Base-by-base conservation (phyloP, 2,113 vertebrate genomes). In the Protomyctophum bolini region DNA sequence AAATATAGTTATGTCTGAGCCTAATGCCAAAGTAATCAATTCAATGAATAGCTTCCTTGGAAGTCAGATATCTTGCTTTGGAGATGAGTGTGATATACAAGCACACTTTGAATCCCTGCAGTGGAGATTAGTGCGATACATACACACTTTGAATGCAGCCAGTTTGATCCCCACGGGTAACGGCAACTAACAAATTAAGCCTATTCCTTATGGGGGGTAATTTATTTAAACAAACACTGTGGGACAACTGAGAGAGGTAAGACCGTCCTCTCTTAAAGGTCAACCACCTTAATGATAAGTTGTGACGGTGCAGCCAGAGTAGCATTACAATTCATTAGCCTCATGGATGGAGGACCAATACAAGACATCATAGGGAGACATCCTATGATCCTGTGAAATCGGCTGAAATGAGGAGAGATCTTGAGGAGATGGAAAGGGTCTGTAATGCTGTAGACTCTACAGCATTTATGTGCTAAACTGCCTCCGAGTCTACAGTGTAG, bases 121-220 rank as follows among this genome's bases (percentile, higher is more conserved):
- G 33, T 41, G 33, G 33, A 41, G 33, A 41, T 41, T 41, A 41
- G 33, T 41, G 33, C 33, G 33, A 41, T 41, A 41, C 33, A 41
- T 4, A 41, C 33, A 6, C 33, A 41, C 33, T 41, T 41, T 41
- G 33, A 41, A 41, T 3, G n/a, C 14, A 7, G 70, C 81, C 83
- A 83, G 81, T 89, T 83, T 86, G 66, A 91, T 88, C 76, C 72
- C 71, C 61, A 61, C 61, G 79, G 84, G 72, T 73, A 73, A 67
- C 70, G 69, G 66, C 75, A 71, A 41, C 33, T 70, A 88, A 89
- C 85, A 87, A 84, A 91, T 87, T 80, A 87, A 87, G 79, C 74
- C 77, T 59, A 70, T 14, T 66, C 57, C 12, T 77, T 66, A 73
- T 72, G 66, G 68, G 12, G 21, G 77, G 81, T 66, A 66, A 70